phyloP scores from a whole-genome alignment of 2,797 vertebrate genomes.

The Moxostoma hubbsi region DNA sequence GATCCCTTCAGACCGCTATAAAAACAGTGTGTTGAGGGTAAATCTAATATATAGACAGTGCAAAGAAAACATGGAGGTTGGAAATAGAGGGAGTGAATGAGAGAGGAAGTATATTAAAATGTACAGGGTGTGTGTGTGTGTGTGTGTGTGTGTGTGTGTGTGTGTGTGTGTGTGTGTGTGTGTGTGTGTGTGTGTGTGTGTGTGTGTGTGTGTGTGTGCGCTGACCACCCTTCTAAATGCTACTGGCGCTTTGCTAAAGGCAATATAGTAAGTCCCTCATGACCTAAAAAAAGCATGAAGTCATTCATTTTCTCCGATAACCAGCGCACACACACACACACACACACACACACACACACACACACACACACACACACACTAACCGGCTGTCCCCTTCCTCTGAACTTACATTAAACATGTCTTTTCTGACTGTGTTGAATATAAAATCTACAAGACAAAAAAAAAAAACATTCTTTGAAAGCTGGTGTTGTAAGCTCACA shows the following conservation, averaged over 20 bases:
- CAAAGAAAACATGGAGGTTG: constrained; percentile 11
- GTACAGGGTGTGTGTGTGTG: constrained; percentile 24
- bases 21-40: background rate
- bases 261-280: constrained; percentile 57
- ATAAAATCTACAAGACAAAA: background rate
- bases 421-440: background rate
- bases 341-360: constrained; percentile 16
- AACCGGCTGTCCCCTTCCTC: background rate
- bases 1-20: background rate
- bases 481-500: background rate
- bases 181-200: constrained; percentile 24
- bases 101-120: constrained; percentile 6
- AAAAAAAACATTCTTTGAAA: background rate
- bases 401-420: constrained; percentile 5
- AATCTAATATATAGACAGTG: background rate
- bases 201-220: background rate
- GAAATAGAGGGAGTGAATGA: constrained; percentile 14
- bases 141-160: background rate
- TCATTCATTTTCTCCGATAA: constrained; percentile 58
- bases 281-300: constrained; percentile 64
- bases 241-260: constrained; percentile 69
- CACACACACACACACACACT: constrained; percentile 30
- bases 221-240: constrained; percentile 58
- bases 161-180: too few species aligned
- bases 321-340: constrained; percentile 37